Evolutionary conservation across 2,888 invertebrate species (phyloP).

Genomic region (Platycheirus albimanus): DNA sequence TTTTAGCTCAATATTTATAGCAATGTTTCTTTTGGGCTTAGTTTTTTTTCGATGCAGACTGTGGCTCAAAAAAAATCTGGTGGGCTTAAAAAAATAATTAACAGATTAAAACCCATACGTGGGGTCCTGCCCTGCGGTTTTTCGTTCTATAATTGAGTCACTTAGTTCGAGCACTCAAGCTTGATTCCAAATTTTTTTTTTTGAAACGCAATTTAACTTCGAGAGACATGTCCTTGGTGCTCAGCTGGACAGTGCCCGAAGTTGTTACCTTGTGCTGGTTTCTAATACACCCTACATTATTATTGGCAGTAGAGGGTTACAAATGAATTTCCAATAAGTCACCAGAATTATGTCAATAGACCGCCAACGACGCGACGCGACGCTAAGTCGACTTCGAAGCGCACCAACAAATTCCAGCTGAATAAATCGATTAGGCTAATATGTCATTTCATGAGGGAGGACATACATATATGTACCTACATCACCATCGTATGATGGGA

Average conservation of each 20-base stretch:
- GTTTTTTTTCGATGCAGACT: no score
- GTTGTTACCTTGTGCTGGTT: constrained; percentile 24
- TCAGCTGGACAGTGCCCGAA: not conserved
- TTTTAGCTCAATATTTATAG: not conserved
- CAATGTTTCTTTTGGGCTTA: not conserved
- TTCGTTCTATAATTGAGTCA: not conserved
- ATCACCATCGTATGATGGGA: no score
- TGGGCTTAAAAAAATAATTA: no score
- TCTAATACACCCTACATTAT: not conserved
- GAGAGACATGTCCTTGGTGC: constrained; percentile 42
- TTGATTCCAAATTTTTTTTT: constrained; percentile 17
- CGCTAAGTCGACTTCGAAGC: no score
- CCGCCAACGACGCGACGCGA: constrained; percentile 16
- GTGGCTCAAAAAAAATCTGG: no score
- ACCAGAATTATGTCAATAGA: constrained; percentile 43
- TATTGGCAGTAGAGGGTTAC: constrained; percentile 8
- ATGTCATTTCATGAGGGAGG: constrained; percentile 32
- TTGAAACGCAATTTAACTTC: constrained; percentile 32
- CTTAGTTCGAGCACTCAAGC: not conserved
- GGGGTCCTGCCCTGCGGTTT: no score
- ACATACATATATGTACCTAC: not conserved
- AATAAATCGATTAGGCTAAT: constrained; percentile 54
- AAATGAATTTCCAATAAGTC: constrained; percentile 40
- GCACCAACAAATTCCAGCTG: constrained; percentile 4
- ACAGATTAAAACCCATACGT: no score